Evolutionary conservation across 1,140 invertebrate species (phyloP).

Genomic region (Phocides pigmalion): DNA sequence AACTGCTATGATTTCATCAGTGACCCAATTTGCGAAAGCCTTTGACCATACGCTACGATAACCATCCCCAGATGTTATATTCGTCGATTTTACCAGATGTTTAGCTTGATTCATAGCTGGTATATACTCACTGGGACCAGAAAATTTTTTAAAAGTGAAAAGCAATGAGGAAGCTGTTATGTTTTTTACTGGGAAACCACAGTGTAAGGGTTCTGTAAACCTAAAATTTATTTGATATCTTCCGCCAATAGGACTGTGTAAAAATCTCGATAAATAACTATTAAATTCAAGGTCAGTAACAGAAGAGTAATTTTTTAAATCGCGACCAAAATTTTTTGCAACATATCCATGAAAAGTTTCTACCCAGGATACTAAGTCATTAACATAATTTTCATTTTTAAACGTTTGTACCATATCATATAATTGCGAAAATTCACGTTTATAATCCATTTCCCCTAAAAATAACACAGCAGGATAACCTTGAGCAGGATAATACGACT

Average conservation of each 20-base stretch:
- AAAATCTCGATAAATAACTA: slow-evolving; percentile 87
- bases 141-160: slow-evolving; percentile 86
- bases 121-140: slow-evolving; percentile 87
- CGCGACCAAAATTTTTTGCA: slow-evolving; percentile 74
- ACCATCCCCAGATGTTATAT: slow-evolving; percentile 85
- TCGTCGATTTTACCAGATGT: slow-evolving; percentile 81
- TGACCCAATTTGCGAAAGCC: slow-evolving; percentile 90
- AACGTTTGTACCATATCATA: slow-evolving; percentile 83
- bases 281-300: slow-evolving; percentile 84
- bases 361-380: slow-evolving; percentile 86
- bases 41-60: slow-evolving; percentile 88
- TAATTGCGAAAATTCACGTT: slow-evolving; percentile 86
- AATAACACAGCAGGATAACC: slow-evolving; percentile 88
- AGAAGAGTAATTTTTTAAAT: slow-evolving; percentile 75
- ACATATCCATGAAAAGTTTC: slow-evolving; percentile 86
- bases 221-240: slow-evolving; percentile 88
- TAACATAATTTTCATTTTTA: slow-evolving; percentile 82
- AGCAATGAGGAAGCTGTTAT: slow-evolving; percentile 86
- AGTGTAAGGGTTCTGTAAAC: slow-evolving; percentile 85
- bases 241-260: slow-evolving; percentile 87
- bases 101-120: slow-evolving; percentile 89
- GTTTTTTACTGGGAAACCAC: slow-evolving; percentile 84
- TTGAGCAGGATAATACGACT: slow-evolving; percentile 86
- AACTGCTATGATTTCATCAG: slow-evolving; percentile 90
- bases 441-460: slow-evolving; percentile 88